Evolutionary conservation across 2,888 invertebrate genomes (phyloP).

Genomic region (Pseudolycoriella hygida): DNA sequence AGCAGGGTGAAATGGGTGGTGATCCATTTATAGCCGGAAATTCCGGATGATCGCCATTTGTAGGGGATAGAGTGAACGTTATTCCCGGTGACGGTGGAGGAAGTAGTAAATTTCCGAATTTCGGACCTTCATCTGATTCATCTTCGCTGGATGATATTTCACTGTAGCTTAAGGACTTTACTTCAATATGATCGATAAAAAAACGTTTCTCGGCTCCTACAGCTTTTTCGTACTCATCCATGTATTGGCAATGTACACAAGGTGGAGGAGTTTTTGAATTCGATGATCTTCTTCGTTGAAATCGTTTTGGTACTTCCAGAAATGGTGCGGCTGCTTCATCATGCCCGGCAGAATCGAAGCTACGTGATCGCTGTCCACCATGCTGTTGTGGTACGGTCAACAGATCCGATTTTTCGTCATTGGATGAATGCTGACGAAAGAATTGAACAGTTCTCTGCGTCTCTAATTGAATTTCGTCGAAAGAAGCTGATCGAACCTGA

Average conservation of each 20-base stretch:
- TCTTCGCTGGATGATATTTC: constrained; percentile 33
- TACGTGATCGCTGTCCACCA: constrained; percentile 45
- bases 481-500: constrained; percentile 69
- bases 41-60: constrained; percentile 25
- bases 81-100: constrained; percentile 36
- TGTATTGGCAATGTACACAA: constrained; percentile 60
- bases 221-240: constrained; percentile 52
- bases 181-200: constrained; percentile 23
- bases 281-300: constrained; percentile 43
- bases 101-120: constrained; percentile 30
- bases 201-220: constrained; percentile 28
- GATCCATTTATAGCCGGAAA: constrained; percentile 28
- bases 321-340: constrained; percentile 38
- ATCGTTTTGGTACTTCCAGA: constrained; percentile 42
- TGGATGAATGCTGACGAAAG: constrained; percentile 16
- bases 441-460: constrained; percentile 35
- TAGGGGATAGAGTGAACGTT: constrained; percentile 44
- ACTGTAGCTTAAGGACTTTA: constrained; percentile 31
- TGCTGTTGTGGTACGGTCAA: constrained; percentile 50
- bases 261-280: constrained; percentile 46
- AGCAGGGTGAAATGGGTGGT: constrained; percentile 27
- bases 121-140: constrained; percentile 25
- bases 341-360: constrained; percentile 61
- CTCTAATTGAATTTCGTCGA: constrained; percentile 75
- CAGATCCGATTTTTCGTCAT: constrained; percentile 29